These are phyloP conservation scores for Cheilosia impressa DNA, from an alignment of 2,888 invertebrate genomes.

Conservation along the genomic window DNA sequence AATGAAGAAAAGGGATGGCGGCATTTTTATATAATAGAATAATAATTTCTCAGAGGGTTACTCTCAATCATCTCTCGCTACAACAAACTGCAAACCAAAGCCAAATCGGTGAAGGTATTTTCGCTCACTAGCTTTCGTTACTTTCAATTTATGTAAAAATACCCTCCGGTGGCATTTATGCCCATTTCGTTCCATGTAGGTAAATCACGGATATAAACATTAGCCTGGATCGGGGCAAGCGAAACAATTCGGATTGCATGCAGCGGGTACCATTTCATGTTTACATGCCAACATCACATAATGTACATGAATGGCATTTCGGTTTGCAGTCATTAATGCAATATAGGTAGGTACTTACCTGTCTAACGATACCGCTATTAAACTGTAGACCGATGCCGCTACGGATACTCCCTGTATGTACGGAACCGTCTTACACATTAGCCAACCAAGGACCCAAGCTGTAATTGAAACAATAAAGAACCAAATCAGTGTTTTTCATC, in stretches of 20 bases:
- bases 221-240: constrained; percentile 41
- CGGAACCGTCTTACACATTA: constrained; percentile 98
- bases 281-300: constrained; percentile 65
- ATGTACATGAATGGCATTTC: constrained; percentile 39
- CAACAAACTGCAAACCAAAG: no score
- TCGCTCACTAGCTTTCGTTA: neutral
- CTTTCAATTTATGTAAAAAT: constrained; percentile 28
- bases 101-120: no score
- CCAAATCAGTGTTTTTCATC: constrained; percentile 34
- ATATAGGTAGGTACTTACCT: constrained; percentile 86
- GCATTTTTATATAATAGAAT: no score
- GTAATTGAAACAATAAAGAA: constrained; percentile 81
- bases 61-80: no score
- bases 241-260: constrained; percentile 42
- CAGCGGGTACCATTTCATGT: constrained; percentile 28
- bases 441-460: constrained; percentile 97
- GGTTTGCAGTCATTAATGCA: constrained; percentile 35
- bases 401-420: constrained; percentile 98
- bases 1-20: no score
- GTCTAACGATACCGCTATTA: constrained; percentile 97
- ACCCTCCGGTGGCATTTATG: constrained; percentile 9
- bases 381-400: constrained; percentile 97
- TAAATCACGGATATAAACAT: constrained; percentile 49
- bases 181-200: constrained; percentile 28
- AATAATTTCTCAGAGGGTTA: no score